Evolutionary conservation across 35 echinoderm and acorn worm species (phyloP).

Genomic region (Apostichopus californicus): DNA sequence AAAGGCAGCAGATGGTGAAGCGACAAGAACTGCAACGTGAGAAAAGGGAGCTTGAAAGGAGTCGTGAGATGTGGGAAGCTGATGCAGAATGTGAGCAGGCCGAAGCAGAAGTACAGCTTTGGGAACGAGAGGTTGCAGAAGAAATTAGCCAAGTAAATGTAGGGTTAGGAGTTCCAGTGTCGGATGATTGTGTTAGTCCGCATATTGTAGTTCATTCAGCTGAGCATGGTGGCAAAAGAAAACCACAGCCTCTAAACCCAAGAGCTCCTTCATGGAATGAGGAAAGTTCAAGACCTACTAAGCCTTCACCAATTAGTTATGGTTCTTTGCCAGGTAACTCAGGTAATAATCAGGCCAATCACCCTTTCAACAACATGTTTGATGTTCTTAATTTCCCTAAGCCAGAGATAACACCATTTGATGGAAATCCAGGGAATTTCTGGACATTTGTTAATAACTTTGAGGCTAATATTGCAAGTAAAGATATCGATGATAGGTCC

Average conservation of each 20-base stretch:
- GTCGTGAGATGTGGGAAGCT: not conserved
- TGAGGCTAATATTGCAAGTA: slow-evolving; percentile 46
- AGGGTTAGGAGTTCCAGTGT: not conserved
- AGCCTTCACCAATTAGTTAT: not conserved
- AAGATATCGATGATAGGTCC: slow-evolving; percentile 17
- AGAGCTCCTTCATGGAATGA: not conserved
- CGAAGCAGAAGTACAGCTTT: not conserved
- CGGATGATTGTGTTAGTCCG: not conserved
- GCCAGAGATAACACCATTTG: slow-evolving; percentile 48
- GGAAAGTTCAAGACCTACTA: not conserved
- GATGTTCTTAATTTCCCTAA: slow-evolving; percentile 48
- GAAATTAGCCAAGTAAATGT: not conserved
- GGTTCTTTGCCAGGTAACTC: not conserved
- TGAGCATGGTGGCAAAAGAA: not conserved
- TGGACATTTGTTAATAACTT: slow-evolving; percentile 53
- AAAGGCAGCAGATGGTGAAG: slow-evolving; percentile 2
- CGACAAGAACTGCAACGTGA: not conserved
- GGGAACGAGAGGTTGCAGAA: slow-evolving; percentile 13
- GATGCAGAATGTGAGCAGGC: not conserved
- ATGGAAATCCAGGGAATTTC: slow-evolving; percentile 60
- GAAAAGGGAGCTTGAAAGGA: not conserved
- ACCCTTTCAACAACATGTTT: slow-evolving; percentile 3
- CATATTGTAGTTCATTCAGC: not conserved
- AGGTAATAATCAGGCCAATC: not conserved
- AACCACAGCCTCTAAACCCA: not conserved